Evolutionary conservation across 2,797 vertebrate species (phyloP), one percentile per base, ranked within the genome.

Genomic region (Phalloptychus januarius): DNA sequence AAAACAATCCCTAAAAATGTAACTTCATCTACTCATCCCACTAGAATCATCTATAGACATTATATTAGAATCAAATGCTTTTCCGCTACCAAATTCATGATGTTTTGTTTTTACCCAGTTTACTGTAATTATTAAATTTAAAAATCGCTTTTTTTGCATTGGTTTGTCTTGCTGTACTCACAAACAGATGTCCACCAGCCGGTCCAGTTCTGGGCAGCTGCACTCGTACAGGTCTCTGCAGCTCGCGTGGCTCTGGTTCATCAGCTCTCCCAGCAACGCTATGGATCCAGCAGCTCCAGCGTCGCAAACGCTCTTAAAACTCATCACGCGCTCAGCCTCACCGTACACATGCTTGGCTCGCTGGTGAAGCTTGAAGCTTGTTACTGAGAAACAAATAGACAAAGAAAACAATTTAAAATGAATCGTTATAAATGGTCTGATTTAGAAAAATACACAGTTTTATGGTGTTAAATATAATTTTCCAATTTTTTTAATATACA

Each of bases 141-240:
- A 52, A 23, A 52, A 52, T 52, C 0, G 20, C 5, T 48, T 16
- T 25, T 36, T 52, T 7, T 46, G 67, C 23, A 20, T 50, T 50
- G 1, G 7, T 8, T 50, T 11, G 48, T 50, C 28, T 45, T 33
- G 18, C 7, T 31, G 71, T 20, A 83, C 93, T 92, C 81, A 99
- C 98, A 97, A 95, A 86, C 98, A 99, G 92, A 96, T 96, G 92
- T 97, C 94, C 85, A 98, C 98, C 94, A 99, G 96, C 79, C 95
- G 96, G 94, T 99, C 97, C 92, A 99, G 95, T 82, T 99, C 97
- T 1, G 95, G 92, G 90, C 98, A 99, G 97, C 98, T 99, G 95
- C 98, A 99, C 82, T 99, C 97, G 0, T 97, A 98, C 92, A 98
- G 90, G 90, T 98, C 96, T 89, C 94, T 96, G 95, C 98, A 99